Evolutionary conservation across 2,797 vertebrate species (phyloP).

Genomic region (Merluccius polli): DNA sequence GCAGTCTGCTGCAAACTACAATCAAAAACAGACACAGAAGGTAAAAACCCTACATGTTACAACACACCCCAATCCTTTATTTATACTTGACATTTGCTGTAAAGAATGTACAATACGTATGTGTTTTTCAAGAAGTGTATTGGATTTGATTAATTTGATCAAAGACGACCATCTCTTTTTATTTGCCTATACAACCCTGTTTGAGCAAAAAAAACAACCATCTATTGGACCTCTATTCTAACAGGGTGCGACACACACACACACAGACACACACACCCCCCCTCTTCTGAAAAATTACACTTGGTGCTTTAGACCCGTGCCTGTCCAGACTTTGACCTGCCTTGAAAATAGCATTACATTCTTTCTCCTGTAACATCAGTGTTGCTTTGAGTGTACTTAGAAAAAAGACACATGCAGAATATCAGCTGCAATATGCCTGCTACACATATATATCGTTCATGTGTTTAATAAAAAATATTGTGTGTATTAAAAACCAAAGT

Average conservation of each 20-base stretch:
- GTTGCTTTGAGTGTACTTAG: conserved; percentile 51
- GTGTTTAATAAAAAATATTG: conserved; percentile 53
- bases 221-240: neutral
- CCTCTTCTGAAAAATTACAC: conserved; percentile 28
- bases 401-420: conserved; percentile 33
- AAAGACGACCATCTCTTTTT: conserved; percentile 19
- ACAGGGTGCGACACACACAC: neutral
- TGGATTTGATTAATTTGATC: conserved; percentile 17
- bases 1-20: neutral
- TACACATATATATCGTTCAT: conserved; percentile 15
- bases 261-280: conserved; percentile 18
- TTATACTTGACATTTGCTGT: conserved; percentile 24
- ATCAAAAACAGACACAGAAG: conserved; percentile 8
- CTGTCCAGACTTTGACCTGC: conserved; percentile 58
- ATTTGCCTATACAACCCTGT: conserved; percentile 32
- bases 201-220: conserved; percentile 8
- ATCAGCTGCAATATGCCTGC: conserved; percentile 25
- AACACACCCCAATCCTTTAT: neutral
- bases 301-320: conserved; percentile 62
- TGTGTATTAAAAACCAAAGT: conserved; percentile 19
- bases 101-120: conserved; percentile 29
- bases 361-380: conserved; percentile 38
- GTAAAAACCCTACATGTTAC: conserved; percentile 25
- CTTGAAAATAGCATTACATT: conserved; percentile 58
- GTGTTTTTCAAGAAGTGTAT: conserved; percentile 28